Evolutionary conservation across 2,113 vertebrate species (phyloP).

Genomic region (Chroicocephalus ridibundus): DNA sequence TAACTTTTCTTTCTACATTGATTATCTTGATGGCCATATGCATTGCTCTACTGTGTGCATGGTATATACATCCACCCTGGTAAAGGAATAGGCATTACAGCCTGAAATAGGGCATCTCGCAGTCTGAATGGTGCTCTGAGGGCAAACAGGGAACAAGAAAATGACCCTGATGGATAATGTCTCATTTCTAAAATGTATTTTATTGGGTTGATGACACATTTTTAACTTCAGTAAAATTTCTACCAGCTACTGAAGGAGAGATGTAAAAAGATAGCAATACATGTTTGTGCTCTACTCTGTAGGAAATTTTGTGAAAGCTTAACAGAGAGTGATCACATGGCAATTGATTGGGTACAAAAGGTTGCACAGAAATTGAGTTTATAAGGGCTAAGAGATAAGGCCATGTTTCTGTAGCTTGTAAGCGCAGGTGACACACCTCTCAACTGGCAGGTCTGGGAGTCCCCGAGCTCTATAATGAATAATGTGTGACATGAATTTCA

Average conservation of each 20-base stretch:
- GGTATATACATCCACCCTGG: neutral
- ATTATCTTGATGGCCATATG: neutral
- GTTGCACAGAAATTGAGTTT: neutral
- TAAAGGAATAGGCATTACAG: neutral
- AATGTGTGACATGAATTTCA: constrained; percentile 14
- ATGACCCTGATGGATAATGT: neutral
- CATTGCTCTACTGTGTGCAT: neutral
- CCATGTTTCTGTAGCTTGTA: neutral
- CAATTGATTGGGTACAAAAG: neutral
- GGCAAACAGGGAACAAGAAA: neutral
- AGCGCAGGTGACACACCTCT: constrained; percentile 14
- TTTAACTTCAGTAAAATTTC: neutral
- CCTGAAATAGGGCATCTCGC: neutral
- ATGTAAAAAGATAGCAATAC: neutral
- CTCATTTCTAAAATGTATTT: neutral
- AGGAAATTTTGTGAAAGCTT: neutral
- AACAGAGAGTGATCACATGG: neutral
- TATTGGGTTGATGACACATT: neutral
- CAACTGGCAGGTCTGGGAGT: constrained; percentile 9
- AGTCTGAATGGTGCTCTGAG: neutral
- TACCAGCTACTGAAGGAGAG: neutral
- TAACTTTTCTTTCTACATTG: neutral
- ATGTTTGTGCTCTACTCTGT: neutral
- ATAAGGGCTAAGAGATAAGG: neutral
- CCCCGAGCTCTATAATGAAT: neutral